These are phyloP conservation scores for Platorchestia sp. DNA, from an alignment of 1,140 invertebrate genomes.

Conservation along the genomic window DNA sequence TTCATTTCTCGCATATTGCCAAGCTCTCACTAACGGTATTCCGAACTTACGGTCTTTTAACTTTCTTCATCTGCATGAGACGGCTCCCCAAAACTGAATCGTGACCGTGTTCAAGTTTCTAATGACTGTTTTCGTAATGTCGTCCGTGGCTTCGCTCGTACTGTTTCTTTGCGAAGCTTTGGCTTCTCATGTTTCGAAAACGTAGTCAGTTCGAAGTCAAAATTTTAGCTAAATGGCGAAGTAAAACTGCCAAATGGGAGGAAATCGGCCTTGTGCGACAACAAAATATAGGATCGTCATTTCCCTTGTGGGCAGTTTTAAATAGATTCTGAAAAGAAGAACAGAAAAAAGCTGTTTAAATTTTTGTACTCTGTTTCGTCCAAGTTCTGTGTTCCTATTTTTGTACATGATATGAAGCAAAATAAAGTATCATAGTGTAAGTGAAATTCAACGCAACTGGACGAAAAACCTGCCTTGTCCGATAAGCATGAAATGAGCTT, in stretches of 20 bases:
- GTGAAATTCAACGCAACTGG: neutral
- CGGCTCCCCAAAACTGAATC: neutral
- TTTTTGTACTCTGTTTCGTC: neutral
- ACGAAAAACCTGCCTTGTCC: neutral
- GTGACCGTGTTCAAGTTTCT: neutral
- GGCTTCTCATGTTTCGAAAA: neutral
- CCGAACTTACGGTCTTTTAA: neutral
- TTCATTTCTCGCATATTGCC: neutral
- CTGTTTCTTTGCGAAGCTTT: neutral
- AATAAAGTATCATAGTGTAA: neutral
- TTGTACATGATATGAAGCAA: neutral
- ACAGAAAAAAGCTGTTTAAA: neutral
- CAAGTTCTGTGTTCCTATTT: neutral
- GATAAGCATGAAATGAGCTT: neutral
- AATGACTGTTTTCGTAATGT: neutral
- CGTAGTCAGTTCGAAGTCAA: neutral
- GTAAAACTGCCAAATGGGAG: neutral
- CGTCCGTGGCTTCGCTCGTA: neutral
- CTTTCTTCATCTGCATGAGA: neutral
- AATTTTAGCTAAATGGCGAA: neutral
- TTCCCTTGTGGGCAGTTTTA: neutral
- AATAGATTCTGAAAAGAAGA: too few species aligned
- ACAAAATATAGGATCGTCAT: neutral
- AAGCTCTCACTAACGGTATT: neutral
- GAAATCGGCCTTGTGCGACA: neutral